Conservation (phyloP, 2,797 vertebrate genomes). For the Malurus splendens region DNA sequence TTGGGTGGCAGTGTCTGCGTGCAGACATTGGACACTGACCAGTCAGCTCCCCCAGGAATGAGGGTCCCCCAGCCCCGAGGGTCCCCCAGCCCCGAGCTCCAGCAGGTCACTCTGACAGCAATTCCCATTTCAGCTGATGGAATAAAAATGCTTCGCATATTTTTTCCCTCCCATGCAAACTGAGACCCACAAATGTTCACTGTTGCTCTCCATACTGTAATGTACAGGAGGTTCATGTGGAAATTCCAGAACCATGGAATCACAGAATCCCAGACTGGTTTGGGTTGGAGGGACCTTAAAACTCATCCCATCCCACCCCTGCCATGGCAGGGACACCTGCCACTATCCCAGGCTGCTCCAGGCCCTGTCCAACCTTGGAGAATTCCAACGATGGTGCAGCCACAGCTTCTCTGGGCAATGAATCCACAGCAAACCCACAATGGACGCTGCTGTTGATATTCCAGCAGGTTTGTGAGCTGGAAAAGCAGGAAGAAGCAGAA, state of each 20-base stretch:
- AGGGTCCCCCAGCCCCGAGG: not conserved
- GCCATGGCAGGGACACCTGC: not conserved
- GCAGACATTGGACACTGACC: not conserved
- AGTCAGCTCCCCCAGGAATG: not conserved
- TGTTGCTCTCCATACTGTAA: not conserved
- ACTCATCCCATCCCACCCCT: not conserved
- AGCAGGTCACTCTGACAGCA: not conserved
- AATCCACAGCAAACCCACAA: not conserved
- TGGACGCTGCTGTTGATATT: not conserved
- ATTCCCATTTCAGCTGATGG: not conserved
- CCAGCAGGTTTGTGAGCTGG: not conserved
- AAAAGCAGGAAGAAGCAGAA: not conserved
- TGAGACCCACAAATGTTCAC: not conserved
- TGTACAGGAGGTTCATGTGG: not conserved
- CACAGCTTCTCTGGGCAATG: not conserved
- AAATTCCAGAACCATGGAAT: not conserved
- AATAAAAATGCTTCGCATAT: rapidly evolving
- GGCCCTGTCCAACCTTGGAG: not conserved
- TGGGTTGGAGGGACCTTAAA: not conserved
- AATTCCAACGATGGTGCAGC: not conserved
- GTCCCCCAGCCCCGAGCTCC: not conserved
- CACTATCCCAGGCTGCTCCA: not conserved
- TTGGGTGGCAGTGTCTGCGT: not conserved
- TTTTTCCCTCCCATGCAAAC: not conserved
- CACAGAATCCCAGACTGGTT: not conserved